These are phyloP conservation scores for Oasisia sp. DNA, from an alignment of 2,888 invertebrate species.

Conservation along the genomic window DNA sequence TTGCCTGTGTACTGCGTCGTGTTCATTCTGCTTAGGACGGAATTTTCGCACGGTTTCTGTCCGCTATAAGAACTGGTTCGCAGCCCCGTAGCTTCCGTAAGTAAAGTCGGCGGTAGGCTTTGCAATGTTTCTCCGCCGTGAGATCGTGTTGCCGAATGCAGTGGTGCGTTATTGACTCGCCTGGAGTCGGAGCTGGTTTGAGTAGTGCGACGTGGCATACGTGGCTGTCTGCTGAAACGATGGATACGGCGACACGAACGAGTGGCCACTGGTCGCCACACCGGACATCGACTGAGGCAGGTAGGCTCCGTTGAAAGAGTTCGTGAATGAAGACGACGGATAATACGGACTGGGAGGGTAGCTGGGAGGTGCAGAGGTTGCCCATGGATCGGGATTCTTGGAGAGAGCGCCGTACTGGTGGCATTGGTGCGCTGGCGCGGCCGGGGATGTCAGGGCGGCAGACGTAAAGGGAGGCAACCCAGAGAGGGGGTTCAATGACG, in stretches of 20 bases:
- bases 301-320: not conserved
- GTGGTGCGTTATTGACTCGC: not conserved
- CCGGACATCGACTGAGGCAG: not conserved
- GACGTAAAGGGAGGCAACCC: not conserved
- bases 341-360: not conserved
- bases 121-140: not conserved
- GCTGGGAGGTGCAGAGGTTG: not conserved
- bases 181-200: not conserved
- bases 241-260: not conserved
- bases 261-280: not conserved
- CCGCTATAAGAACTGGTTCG: not conserved
- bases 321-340: not conserved
- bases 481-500: not conserved
- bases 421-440: not conserved
- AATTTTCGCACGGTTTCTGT: constrained; percentile 4
- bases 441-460: not conserved
- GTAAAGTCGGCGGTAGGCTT: not conserved
- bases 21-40: not conserved
- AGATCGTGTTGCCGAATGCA: not conserved
- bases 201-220: not conserved
- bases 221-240: not conserved
- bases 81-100: not conserved
- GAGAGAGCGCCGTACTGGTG: not conserved
- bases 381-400: not conserved
- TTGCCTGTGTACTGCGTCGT: not conserved